phyloP scores from a whole-genome alignment of 1,140 invertebrate genomes.

The Temnothorax curvispinosus region DNA sequence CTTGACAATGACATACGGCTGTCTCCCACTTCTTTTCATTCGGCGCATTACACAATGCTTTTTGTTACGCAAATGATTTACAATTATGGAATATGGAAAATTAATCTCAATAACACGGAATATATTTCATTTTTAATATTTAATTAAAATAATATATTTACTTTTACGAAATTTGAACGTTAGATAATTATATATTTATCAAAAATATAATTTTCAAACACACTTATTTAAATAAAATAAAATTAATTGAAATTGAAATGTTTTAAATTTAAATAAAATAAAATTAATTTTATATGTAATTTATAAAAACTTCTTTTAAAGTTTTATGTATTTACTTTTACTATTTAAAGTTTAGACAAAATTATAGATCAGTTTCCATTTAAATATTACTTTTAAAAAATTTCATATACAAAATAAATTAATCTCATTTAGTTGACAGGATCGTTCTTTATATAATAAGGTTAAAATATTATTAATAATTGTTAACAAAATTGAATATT shows the following conservation, averaged over 20 bases:
- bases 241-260: background rate
- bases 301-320: constrained; percentile 3
- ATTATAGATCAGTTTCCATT: background rate
- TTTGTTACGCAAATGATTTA: background rate
- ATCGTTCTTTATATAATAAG: background rate
- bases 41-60: background rate
- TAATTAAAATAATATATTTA: background rate
- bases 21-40: background rate
- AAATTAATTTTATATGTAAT: background rate
- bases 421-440: background rate
- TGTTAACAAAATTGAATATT: background rate
- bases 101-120: background rate
- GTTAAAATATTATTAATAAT: background rate
- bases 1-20: constrained; percentile 60
- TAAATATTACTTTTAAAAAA: background rate
- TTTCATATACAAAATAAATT: background rate
- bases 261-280: background rate
- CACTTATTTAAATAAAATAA: background rate
- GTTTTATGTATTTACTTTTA: background rate
- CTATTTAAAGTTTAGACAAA: background rate
- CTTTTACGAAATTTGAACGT: background rate
- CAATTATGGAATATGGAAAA: background rate
- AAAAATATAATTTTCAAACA: background rate
- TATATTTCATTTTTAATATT: background rate
- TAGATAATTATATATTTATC: background rate